Base-by-base conservation (phyloP, 2,888 invertebrate species). In the Diarsia rubi region DNA sequence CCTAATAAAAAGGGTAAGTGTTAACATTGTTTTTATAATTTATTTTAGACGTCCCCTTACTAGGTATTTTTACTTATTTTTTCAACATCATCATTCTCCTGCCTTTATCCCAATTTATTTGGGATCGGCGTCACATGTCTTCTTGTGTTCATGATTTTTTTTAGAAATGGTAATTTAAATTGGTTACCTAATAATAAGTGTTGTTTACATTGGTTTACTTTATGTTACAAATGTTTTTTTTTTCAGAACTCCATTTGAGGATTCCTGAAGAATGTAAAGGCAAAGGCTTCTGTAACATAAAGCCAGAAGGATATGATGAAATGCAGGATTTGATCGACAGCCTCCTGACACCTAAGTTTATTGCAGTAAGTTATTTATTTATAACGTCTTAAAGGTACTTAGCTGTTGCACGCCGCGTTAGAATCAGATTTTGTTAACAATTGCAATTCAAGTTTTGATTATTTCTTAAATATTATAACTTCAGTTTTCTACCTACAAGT, bases 241-340 rank as follows among this genome's bases (percentile, higher is more conserved):
- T 62, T 62, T 42, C 64, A 82, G 83, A 70, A 8, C 3, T 37
- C 6, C n/a, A 8, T 19, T 37, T 82, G 12, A 70, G 65, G 54
- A 24, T 82, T 59, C 78, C 81, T 52, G 78, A 82, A 14, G 69
- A 69, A 66, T 82, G 81, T 47, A 78, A 64, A 19, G 82, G 71
- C 19, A 69, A 73, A 31, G 73, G 64, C 6, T 79, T 82, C 52
- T 82, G 82, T 65, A 11, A n/a, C 11, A 44, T 70, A 42, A 82
- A 83, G 37, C 82, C 82, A 3, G 63, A 82, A 69, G 83, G 79
- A 9, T 82, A 82, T 59, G 82, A 79, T 31, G 57, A 75, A 24
- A 37, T 82, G 24, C 69, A 79, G 16, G 52, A 59, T 0, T 11
- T 52, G 14, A 5, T 82, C 4, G 59, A 52, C 12, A 24, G 3